These are phyloP conservation scores for Baryphthengus martii DNA, from an alignment of 2,113 vertebrate species.

Conservation along the genomic window DNA sequence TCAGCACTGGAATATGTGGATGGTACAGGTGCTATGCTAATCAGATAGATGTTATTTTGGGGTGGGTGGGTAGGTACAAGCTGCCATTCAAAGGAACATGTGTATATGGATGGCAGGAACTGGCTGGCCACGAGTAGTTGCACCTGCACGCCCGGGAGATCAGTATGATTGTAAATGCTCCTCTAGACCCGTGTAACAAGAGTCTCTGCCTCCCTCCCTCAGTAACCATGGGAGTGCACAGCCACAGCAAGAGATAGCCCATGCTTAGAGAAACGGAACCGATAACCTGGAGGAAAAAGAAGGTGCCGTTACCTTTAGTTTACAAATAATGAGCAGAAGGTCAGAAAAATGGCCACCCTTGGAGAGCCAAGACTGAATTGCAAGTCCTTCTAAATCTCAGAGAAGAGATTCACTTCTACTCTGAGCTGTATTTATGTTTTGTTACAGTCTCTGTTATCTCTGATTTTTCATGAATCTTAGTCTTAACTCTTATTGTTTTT, in stretches of 20 bases:
- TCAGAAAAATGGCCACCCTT: not conserved
- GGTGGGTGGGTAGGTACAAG: conserved; percentile 46
- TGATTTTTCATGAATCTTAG: not conserved
- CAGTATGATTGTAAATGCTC: conserved; percentile 38
- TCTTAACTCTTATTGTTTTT: not conserved
- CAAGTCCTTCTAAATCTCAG: not conserved
- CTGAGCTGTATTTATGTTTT: not conserved
- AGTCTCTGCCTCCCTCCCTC: not conserved
- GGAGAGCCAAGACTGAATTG: not conserved
- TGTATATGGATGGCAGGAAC: conserved; percentile 58
- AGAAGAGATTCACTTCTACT: not conserved
- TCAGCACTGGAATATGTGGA: conserved; percentile 40
- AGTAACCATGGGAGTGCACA: not conserved
- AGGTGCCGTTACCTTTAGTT: not conserved
- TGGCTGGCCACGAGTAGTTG: conserved; percentile 55
- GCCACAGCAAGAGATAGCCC: not conserved
- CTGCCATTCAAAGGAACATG: conserved; percentile 42
- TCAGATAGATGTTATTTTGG: conserved; percentile 54
- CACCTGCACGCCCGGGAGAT: conserved; percentile 56
- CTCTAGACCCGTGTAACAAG: not conserved
- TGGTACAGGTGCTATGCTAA: conserved; percentile 61
- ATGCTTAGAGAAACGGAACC: not conserved
- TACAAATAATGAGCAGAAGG: not conserved
- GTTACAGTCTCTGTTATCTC: not conserved
- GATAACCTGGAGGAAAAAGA: not conserved